phyloP scores from a whole-genome alignment of 1,140 invertebrate species.

The Orchestia grillus region DNA sequence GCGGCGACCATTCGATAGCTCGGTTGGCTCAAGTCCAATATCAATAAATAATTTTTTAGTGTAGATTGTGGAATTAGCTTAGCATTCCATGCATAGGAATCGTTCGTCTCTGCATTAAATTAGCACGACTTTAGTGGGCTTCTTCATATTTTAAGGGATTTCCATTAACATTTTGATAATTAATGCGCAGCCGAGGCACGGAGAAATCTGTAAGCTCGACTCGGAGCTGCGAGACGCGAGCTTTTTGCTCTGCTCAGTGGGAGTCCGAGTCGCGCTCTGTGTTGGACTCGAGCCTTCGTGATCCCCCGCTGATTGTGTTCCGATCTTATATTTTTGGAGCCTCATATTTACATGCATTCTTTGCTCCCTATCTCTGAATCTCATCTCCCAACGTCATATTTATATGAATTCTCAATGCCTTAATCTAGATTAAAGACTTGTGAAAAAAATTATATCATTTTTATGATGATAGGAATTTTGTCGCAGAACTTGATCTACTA shows the following conservation, averaged over 20 bases:
- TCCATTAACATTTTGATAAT: slow-evolving; percentile 57
- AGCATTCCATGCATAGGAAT: slow-evolving; percentile 52
- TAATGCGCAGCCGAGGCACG: slow-evolving; percentile 49
- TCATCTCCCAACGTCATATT: slow-evolving; percentile 41
- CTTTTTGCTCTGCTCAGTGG: slow-evolving; percentile 42
- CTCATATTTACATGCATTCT: slow-evolving; percentile 55
- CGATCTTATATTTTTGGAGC: slow-evolving; percentile 47
- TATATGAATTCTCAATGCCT: slow-evolving; percentile 38
- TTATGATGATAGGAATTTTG: slow-evolving; percentile 12
- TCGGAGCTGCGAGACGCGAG: slow-evolving; percentile 19
- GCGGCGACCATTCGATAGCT: background rate
- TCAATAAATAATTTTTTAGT: slow-evolving; percentile 57
- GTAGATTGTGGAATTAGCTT: slow-evolving; percentile 54
- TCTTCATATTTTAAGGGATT: slow-evolving; percentile 56
- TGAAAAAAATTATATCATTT: slow-evolving; percentile 37
- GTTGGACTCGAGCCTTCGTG: background rate
- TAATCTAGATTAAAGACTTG: slow-evolving; percentile 34
- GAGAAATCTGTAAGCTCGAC: slow-evolving; percentile 33
- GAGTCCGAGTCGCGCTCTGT: slow-evolving; percentile 33
- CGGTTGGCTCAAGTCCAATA: slow-evolving; percentile 11
- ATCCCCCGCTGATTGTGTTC: slow-evolving; percentile 26
- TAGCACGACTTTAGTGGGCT: slow-evolving; percentile 55
- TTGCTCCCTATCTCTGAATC: background rate
- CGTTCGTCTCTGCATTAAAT: slow-evolving; percentile 50
- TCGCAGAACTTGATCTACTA: slow-evolving; percentile 1